Evolutionary conservation across 2,113 vertebrate genomes (phyloP).

Genomic region (Strix uralensis): DNA sequence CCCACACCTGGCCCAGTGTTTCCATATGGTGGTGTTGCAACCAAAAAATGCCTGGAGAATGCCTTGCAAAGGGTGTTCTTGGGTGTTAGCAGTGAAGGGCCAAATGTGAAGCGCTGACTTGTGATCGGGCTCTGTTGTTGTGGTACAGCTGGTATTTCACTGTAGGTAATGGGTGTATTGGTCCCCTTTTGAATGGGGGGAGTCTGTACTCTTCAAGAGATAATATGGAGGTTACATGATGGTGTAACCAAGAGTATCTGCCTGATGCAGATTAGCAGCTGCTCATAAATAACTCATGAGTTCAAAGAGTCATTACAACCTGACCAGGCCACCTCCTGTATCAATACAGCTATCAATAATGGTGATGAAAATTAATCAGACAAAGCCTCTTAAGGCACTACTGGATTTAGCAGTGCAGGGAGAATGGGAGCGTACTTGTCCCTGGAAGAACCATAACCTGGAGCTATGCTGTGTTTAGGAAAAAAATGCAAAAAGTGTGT

Average conservation of each 20-base stretch:
- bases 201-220: neutral
- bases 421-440: neutral
- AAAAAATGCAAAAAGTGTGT: neutral
- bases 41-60: neutral
- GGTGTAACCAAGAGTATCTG: neutral
- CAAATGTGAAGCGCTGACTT: neutral
- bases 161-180: neutral
- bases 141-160: neutral
- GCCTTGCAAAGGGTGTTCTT: neutral
- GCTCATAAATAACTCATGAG: conserved; percentile 25
- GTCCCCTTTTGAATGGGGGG: neutral
- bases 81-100: neutral
- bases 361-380: conserved; percentile 1
- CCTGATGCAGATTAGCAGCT: neutral
- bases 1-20: neutral
- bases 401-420: neutral
- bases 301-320: neutral
- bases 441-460: neutral
- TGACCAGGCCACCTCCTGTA: neutral
- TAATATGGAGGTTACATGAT: neutral
- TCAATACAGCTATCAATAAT: conserved; percentile 40
- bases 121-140: neutral
- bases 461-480: neutral
- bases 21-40: neutral
- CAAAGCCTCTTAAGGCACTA: conserved; percentile 7